phyloP scores from a whole-genome alignment of 1,140 invertebrate species.

The Platorchestia sp. region DNA sequence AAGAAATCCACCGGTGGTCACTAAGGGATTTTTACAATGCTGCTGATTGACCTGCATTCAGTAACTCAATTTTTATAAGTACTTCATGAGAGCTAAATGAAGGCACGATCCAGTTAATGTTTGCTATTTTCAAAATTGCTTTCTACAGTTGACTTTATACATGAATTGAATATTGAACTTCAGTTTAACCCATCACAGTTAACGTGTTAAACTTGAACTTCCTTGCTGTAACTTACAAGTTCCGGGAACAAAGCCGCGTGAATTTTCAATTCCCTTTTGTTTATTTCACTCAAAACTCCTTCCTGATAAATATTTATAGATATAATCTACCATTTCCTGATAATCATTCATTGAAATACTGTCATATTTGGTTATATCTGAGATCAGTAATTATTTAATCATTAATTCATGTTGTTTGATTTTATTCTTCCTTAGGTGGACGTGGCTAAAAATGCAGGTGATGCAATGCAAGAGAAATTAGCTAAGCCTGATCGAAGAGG shows the following conservation, averaged over 20 bases:
- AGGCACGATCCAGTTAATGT: too few relatives aligned
- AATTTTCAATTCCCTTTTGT: not conserved
- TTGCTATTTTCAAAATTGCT: too few relatives aligned
- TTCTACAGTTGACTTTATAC: too few relatives aligned
- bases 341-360: not conserved
- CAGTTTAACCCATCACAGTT: too few relatives aligned
- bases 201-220: too few relatives aligned
- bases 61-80: too few relatives aligned
- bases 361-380: not conserved
- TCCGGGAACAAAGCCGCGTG: not conserved
- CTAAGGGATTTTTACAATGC: too few relatives aligned
- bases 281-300: not conserved
- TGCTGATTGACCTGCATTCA: too few relatives aligned
- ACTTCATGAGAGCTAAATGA: too few relatives aligned
- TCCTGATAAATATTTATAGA: not conserved
- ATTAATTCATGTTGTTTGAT: not conserved
- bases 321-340: not conserved
- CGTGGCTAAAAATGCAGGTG: not conserved
- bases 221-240: too few relatives aligned
- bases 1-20: too few relatives aligned
- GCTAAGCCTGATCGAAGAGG: not conserved
- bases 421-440: not conserved
- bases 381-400: not conserved
- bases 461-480: not conserved
- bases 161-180: too few relatives aligned